Conservation (phyloP, 2,888 invertebrate genomes). For the Erebia palarica region DNA sequence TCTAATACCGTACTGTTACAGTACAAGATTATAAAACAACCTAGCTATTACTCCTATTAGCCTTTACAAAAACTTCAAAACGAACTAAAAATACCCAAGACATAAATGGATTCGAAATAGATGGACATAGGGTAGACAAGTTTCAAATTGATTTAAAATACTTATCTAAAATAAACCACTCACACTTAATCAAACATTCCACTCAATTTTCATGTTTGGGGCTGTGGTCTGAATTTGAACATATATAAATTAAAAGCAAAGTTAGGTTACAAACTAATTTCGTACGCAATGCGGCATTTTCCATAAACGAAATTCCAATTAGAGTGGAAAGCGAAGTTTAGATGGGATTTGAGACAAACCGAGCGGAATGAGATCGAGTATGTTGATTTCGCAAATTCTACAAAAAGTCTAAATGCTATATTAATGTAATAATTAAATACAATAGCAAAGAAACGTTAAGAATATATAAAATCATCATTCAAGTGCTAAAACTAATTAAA, state of each 20-base stretch:
- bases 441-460: background rate
- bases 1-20: too few relatives aligned
- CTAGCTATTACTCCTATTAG: too few relatives aligned
- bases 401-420: background rate
- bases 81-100: too few relatives aligned
- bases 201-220: background rate
- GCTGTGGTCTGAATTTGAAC: background rate
- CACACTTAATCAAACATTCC: too few relatives aligned
- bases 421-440: background rate
- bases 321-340: conserved; percentile 21
- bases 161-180: too few relatives aligned
- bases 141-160: too few relatives aligned
- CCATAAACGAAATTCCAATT: conserved; percentile 30
- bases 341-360: conserved; percentile 32
- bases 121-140: too few relatives aligned
- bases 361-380: conserved; percentile 4
- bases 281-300: background rate
- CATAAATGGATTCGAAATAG: too few relatives aligned
- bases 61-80: too few relatives aligned
- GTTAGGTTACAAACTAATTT: conserved; percentile 9
- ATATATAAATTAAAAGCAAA: background rate
- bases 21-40: too few relatives aligned
- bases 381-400: background rate
- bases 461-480: background rate
- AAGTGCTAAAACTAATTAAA: background rate